phyloP scores from a whole-genome alignment of 2,113 vertebrate species.

The Spizaetus ornatus region DNA sequence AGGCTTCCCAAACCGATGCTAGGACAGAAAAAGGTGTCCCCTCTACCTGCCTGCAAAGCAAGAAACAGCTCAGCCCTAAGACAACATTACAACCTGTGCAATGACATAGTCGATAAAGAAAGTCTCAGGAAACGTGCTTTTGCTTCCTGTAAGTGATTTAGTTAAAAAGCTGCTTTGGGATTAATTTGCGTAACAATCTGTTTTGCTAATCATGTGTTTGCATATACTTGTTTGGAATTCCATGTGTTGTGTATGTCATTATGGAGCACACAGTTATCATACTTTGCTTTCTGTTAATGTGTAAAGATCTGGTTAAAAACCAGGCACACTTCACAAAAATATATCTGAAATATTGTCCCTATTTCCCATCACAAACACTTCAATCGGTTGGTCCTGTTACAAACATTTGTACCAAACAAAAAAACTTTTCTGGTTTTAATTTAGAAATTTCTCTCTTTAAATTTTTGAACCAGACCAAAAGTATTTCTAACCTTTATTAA shows the following conservation, averaged over 20 bases:
- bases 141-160: slow-evolving; percentile 2
- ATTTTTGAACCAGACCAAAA: background rate
- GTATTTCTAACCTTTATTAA: background rate
- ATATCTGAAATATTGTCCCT: background rate
- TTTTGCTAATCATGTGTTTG: slow-evolving; percentile 54
- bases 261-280: background rate
- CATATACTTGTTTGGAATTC: slow-evolving; percentile 26
- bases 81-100: background rate
- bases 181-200: slow-evolving; percentile 47
- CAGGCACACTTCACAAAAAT: background rate
- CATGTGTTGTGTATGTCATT: slow-evolving; percentile 29
- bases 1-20: background rate
- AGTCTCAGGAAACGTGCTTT: slow-evolving; percentile 11
- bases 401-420: background rate
- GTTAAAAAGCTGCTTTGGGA: slow-evolving; percentile 40
- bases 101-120: background rate
- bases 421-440: background rate
- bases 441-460: background rate
- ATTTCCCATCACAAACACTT: background rate
- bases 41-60: background rate
- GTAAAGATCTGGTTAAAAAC: background rate
- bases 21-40: background rate
- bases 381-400: background rate
- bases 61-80: background rate
- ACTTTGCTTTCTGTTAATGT: slow-evolving; percentile 1